Percentiles rank a stretch among this genome's conserved stretches.
These are phyloP conservation scores for Griposia aprilina DNA, from an alignment of 2,888 invertebrate species.

Conservation along the genomic window DNA sequence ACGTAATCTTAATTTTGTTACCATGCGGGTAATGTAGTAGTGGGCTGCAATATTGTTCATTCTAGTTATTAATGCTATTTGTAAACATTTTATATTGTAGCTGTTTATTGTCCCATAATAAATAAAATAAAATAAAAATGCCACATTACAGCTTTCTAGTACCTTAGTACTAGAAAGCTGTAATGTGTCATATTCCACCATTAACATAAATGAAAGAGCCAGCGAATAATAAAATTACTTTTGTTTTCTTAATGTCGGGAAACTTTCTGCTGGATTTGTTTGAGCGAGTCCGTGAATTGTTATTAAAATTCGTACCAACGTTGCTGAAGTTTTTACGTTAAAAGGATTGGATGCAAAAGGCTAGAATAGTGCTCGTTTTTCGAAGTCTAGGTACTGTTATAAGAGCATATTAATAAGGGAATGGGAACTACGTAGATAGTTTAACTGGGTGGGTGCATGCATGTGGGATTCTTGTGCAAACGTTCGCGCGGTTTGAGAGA, in stretches of 20 bases:
- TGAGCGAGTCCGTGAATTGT: constrained; percentile 75
- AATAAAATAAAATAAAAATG: no score
- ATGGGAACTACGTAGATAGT: constrained; percentile 20
- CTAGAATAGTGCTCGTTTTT: constrained; percentile 54
- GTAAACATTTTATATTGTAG: no score
- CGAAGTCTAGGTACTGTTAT: constrained; percentile 38
- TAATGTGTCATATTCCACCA: constrained; percentile 56
- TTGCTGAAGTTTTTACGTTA: constrained; percentile 76
- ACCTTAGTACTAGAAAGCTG: no score
- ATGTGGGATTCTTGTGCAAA: constrained; percentile 10
- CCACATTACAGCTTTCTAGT: no score
- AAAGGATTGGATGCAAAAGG: constrained; percentile 77
- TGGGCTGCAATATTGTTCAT: no score
- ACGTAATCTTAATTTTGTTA: no score
- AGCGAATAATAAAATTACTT: constrained; percentile 78
- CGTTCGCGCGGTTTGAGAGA: neutral
- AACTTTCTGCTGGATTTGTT: constrained; percentile 78
- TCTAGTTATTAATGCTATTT: no score
- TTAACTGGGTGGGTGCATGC: neutral
- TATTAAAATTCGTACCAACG: constrained; percentile 83
- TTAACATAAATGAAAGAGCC: constrained; percentile 68
- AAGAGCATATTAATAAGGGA: constrained; percentile 45
- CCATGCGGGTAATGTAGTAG: no score
- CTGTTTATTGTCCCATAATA: no score
- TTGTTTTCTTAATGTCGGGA: constrained; percentile 81